These are phyloP conservation scores for Biston stratarius DNA, from an alignment of 2,888 invertebrate genomes.

Conservation along the genomic window DNA sequence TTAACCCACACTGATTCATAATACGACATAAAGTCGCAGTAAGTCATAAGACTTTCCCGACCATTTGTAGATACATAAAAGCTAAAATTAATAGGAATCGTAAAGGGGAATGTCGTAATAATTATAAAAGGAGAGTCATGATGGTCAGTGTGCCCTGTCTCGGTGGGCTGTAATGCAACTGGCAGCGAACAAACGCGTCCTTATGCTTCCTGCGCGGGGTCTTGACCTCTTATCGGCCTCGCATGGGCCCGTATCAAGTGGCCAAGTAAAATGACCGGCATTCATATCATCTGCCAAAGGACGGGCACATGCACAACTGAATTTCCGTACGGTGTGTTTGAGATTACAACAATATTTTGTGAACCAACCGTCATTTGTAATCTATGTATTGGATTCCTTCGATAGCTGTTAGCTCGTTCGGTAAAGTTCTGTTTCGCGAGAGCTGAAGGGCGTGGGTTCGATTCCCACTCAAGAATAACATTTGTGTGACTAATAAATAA, in stretches of 20 bases:
- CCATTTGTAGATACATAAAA: slow-evolving; percentile 11
- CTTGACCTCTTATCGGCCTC: slow-evolving; percentile 74
- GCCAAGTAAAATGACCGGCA: slow-evolving; percentile 64
- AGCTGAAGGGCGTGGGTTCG: too few relatives aligned
- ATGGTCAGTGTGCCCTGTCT: slow-evolving; percentile 35
- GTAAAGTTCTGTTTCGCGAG: too few relatives aligned
- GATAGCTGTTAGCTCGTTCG: too few relatives aligned
- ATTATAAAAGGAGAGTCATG: slow-evolving; percentile 40
- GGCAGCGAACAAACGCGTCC: slow-evolving; percentile 65
- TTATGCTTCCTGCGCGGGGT: slow-evolving; percentile 72
- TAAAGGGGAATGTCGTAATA: slow-evolving; percentile 33
- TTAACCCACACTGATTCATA: slow-evolving; percentile 21
- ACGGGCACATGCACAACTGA: neutral
- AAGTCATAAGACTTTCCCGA: slow-evolving; percentile 2
- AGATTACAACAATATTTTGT: neutral
- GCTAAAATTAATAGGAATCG: slow-evolving; percentile 20
- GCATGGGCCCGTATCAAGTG: slow-evolving; percentile 59
- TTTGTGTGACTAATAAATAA: too few relatives aligned
- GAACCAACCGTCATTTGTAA: neutral
- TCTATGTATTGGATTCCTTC: neutral
- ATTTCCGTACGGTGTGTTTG: neutral
- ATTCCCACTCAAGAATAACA: too few relatives aligned
- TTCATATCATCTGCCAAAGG: slow-evolving; percentile 46
- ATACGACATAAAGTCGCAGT: slow-evolving; percentile 9
- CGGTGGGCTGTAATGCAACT: slow-evolving; percentile 37